phyloP scores from a whole-genome alignment of 2,888 invertebrate genomes.

The Drosophila mulleri region DNA sequence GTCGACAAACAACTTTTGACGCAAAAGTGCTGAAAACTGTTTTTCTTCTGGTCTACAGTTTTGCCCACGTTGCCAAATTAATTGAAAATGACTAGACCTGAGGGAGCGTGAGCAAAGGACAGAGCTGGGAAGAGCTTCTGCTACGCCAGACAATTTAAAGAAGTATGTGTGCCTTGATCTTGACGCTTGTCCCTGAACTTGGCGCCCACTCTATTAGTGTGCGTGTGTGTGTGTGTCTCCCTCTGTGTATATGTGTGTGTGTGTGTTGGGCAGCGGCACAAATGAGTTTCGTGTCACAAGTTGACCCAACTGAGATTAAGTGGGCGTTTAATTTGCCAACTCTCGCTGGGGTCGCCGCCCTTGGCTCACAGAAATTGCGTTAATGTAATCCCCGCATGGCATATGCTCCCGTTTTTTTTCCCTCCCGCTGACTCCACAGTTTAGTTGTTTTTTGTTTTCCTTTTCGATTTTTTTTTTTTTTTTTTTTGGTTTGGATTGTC shows the following conservation, averaged over 20 bases:
- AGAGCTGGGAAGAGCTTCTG: background rate
- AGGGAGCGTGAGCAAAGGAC: constrained; percentile 11
- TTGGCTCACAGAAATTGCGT: constrained; percentile 65
- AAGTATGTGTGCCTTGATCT: constrained; percentile 71
- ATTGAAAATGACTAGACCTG: constrained; percentile 77
- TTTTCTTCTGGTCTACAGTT: constrained; percentile 48
- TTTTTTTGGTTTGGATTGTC: constrained; percentile 38
- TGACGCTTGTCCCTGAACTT: constrained; percentile 73
- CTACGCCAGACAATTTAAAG: constrained; percentile 29
- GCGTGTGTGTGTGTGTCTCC: constrained; percentile 5
- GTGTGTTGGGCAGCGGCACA: constrained; percentile 42
- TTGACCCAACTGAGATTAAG: constrained; percentile 78
- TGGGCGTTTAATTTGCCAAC: constrained; percentile 80
- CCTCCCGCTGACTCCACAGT: constrained; percentile 7
- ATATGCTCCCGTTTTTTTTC: constrained; percentile 54
- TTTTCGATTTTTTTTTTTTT: constrained; percentile 34
- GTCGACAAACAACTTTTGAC: constrained; percentile 73
- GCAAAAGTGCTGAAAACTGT: constrained; percentile 76
- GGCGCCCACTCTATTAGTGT: constrained; percentile 23
- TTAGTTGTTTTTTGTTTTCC: constrained; percentile 9
- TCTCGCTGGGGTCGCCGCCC: constrained; percentile 59
- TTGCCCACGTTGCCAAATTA: constrained; percentile 71
- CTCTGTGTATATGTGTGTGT: constrained; percentile 3
- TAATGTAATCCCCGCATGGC: constrained; percentile 75
- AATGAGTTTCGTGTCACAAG: constrained; percentile 80